Evolutionary conservation across 2,797 vertebrate species (phyloP).

Genomic region (Antrozous pallidus): DNA sequence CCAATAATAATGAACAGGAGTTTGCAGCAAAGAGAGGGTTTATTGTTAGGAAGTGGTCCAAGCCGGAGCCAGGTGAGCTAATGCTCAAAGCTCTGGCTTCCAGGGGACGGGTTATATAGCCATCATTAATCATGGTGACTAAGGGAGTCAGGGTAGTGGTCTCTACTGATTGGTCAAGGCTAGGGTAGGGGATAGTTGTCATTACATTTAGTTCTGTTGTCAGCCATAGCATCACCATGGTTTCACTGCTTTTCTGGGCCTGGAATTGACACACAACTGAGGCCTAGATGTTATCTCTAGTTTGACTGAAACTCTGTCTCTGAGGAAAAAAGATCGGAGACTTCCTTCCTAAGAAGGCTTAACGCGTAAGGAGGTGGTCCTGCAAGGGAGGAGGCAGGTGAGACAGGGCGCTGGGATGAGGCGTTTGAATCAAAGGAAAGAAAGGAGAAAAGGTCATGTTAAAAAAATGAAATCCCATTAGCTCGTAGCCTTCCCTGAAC

Average conservation of each 20-base stretch:
- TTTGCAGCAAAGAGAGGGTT: neutral
- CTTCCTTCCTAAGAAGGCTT: neutral
- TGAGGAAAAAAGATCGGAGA: neutral
- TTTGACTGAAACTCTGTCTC: neutral
- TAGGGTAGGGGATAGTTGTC: neutral
- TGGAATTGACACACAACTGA: neutral
- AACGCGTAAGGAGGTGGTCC: neutral
- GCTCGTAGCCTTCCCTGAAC: neutral
- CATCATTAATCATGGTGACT: neutral
- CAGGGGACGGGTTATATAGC: neutral
- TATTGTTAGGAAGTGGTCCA: neutral
- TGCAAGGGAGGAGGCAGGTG: neutral
- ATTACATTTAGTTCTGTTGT: too few species aligned
- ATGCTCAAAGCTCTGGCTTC: neutral
- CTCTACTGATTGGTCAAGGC: neutral
- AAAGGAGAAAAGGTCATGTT: neutral
- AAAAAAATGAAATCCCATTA: neutral
- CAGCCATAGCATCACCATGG: neutral
- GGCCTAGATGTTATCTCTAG: neutral
- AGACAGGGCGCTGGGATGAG: neutral
- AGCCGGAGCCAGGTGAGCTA: too few species aligned
- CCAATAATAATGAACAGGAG: neutral
- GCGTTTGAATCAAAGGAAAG: neutral
- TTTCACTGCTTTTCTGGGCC: neutral
- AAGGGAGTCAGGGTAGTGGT: neutral